phyloP scores from a whole-genome alignment of 1,140 invertebrate species.

The Tyrophagus putrescentiae region DNA sequence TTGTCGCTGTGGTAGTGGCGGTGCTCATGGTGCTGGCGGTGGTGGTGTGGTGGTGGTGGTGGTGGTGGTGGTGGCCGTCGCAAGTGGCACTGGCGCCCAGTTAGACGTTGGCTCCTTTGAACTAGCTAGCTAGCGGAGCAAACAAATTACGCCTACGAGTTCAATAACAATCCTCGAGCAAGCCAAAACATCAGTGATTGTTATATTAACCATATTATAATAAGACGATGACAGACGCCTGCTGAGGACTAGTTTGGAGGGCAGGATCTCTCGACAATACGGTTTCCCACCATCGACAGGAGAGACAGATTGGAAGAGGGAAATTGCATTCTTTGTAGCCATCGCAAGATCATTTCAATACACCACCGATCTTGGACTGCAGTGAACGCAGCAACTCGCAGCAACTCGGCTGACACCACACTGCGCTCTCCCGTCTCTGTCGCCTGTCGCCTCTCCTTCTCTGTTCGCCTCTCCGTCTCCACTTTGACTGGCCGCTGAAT shows the following conservation, averaged over 20 bases:
- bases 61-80: no score
- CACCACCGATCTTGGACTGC: conserved; percentile 9
- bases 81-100: no score
- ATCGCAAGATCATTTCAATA: conserved; percentile 16
- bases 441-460: no score
- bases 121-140: neutral
- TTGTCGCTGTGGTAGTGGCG: no score
- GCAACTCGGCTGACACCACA: neutral
- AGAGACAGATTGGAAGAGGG: conserved; percentile 1
- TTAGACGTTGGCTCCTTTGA: no score
- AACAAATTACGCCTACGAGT: conserved; percentile 14
- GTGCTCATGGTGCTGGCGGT: no score
- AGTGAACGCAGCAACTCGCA: neutral
- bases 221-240: conserved; percentile 9
- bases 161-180: conserved; percentile 9
- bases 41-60: no score
- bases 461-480: no score
- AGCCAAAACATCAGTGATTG: conserved; percentile 10
- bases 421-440: no score
- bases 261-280: conserved; percentile 10
- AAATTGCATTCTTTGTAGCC: conserved; percentile 15
- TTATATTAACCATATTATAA: conserved; percentile 16
- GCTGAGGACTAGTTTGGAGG: conserved; percentile 9
- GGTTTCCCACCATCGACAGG: conserved; percentile 2
- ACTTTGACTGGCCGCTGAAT: no score